These are phyloP conservation scores for Parelbella ahira DNA, from an alignment of 2,888 invertebrate species.

Conservation along the genomic window DNA sequence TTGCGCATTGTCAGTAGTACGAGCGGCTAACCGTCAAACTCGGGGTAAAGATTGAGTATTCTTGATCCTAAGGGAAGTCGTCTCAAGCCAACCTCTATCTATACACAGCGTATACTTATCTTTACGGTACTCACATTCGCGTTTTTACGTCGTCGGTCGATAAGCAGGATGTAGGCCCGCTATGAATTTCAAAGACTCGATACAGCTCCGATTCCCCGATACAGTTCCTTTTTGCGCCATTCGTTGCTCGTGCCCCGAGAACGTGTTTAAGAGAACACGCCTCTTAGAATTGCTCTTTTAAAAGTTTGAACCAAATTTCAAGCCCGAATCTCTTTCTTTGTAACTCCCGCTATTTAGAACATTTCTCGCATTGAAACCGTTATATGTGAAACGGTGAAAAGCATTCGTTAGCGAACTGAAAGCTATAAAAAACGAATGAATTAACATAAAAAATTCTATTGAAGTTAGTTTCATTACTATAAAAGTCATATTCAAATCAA, in stretches of 20 bases:
- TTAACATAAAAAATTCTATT: too few species aligned
- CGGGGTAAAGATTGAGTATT: neutral
- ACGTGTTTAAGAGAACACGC: constrained; percentile 24
- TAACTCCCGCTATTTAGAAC: too few species aligned
- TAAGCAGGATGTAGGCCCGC: constrained; percentile 38
- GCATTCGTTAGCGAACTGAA: too few species aligned
- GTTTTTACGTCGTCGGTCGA: constrained; percentile 36
- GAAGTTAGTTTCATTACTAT: too few species aligned
- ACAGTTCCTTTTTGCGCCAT: constrained; percentile 22
- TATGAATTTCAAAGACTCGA: constrained; percentile 36
- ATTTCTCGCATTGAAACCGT: too few species aligned
- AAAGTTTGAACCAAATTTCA: constrained; percentile 24
- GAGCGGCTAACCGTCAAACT: neutral
- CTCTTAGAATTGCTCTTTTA: constrained; percentile 24
- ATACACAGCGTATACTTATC: constrained; percentile 28
- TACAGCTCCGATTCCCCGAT: constrained; percentile 27
- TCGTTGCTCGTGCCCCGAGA: constrained; percentile 21
- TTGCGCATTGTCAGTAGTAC: too few species aligned
- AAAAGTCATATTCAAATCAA: constrained; percentile 6
- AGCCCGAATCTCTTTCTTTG: constrained; percentile 9
- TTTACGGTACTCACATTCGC: constrained; percentile 42
- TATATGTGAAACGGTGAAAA: neutral
- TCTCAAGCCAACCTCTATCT: constrained; percentile 7
- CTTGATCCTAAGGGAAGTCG: neutral
- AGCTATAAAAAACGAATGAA: too few species aligned